Evolutionary conservation across 2,797 vertebrate species (phyloP).

Genomic region (Thamnophis elegans): DNA sequence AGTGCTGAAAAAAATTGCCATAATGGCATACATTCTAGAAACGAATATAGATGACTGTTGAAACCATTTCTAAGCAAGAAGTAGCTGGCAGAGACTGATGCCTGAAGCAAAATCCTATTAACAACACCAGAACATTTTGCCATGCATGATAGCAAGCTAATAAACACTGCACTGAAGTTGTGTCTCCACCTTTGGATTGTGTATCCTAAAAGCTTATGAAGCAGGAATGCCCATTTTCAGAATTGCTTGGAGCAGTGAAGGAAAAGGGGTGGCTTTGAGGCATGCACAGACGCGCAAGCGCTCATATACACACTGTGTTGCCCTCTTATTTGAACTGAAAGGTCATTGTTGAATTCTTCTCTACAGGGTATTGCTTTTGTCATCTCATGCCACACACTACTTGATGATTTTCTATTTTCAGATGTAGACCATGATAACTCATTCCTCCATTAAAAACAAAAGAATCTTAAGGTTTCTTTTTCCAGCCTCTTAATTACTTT

Average conservation of each 20-base stretch:
- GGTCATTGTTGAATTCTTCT: slow-evolving; percentile 1
- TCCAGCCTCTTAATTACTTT: slow-evolving; percentile 5
- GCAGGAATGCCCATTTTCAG: not conserved
- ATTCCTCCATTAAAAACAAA: slow-evolving; percentile 17
- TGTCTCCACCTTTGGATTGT: not conserved
- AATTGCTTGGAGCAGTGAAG: slow-evolving; percentile 2
- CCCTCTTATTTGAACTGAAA: not conserved
- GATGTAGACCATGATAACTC: slow-evolving; percentile 7
- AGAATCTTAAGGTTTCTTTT: not conserved
- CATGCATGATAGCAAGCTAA: not conserved
- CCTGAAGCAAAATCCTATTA: not conserved
- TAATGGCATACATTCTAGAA: not conserved
- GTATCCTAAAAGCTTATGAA: not conserved
- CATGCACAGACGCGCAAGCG: too few species aligned
- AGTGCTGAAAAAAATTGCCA: not conserved
- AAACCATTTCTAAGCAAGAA: not conserved
- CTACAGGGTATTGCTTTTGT: not conserved
- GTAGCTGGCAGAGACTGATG: not conserved
- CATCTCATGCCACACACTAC: not conserved
- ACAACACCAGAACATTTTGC: not conserved
- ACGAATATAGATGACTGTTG: not conserved
- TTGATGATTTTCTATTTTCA: not conserved
- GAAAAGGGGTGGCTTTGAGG: not conserved
- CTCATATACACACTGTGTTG: not conserved
- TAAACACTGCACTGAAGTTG: not conserved